These are phyloP conservation scores for Julus scandinavius DNA, from an alignment of 2,888 invertebrate genomes.

Conservation along the genomic window DNA sequence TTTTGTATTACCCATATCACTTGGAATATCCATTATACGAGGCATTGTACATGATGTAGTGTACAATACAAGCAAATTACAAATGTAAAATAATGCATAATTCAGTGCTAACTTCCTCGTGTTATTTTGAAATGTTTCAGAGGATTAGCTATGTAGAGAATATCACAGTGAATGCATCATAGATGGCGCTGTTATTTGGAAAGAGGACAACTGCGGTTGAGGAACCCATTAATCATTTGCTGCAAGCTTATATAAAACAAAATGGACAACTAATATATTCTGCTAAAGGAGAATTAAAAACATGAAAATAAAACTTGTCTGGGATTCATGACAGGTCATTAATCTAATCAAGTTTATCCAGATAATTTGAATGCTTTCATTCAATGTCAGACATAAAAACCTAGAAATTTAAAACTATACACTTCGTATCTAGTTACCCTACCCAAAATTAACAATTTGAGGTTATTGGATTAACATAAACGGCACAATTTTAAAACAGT, in stretches of 20 bases:
- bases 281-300: neutral
- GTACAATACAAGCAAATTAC: neutral
- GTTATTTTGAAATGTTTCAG: no score
- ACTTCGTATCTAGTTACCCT: neutral
- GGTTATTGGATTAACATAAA: neutral
- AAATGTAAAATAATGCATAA: no score
- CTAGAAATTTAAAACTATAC: neutral
- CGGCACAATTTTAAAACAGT: neutral
- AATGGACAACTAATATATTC: neutral
- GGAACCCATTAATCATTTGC: neutral
- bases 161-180: neutral
- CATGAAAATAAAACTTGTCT: neutral
- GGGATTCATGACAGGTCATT: neutral
- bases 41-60: neutral
- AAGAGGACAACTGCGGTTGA: neutral
- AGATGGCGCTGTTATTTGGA: neutral
- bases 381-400: neutral
- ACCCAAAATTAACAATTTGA: neutral
- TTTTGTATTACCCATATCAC: neutral
- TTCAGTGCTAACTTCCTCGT: no score
- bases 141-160: no score
- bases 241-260: neutral
- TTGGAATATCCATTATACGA: neutral
- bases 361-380: neutral
- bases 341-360: neutral